These are phyloP conservation scores for Morphnarchus princeps DNA, from an alignment of 2,113 vertebrate genomes.

Conservation along the genomic window DNA sequence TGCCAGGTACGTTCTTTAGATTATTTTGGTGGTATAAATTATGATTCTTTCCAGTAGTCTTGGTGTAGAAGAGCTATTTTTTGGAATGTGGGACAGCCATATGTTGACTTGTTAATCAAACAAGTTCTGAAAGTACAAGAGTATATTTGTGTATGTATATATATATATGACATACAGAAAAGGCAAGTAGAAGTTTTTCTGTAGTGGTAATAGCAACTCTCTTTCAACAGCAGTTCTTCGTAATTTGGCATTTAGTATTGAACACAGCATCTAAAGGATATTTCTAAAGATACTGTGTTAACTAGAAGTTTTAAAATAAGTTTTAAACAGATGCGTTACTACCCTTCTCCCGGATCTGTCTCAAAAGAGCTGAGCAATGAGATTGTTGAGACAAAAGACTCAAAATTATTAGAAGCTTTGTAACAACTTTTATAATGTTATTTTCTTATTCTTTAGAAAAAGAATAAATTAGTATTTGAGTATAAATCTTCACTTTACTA, in stretches of 20 bases:
- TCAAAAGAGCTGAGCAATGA: neutral
- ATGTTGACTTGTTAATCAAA: neutral
- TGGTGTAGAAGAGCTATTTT: neutral
- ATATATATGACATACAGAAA: neutral
- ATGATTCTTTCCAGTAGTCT: neutral
- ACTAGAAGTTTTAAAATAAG: neutral
- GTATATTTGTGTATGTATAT: neutral
- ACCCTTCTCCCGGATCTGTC: neutral
- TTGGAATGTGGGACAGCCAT: neutral
- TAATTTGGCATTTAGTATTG: neutral
- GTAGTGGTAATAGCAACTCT: neutral
- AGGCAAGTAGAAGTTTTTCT: neutral
- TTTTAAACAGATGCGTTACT: neutral
- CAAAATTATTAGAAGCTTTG: neutral
- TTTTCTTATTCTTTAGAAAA: neutral
- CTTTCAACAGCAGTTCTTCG: neutral
- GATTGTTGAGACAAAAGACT: neutral
- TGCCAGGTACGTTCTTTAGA: neutral
- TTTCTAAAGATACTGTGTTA: neutral
- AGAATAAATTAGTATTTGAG: neutral
- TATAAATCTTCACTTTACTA: neutral
- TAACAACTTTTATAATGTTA: neutral
- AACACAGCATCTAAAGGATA: neutral
- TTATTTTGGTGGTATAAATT: neutral
- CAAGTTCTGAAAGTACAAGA: neutral